Evolutionary conservation across 1,140 invertebrate species (phyloP).

Genomic region (Drosophila mauritiana): DNA sequence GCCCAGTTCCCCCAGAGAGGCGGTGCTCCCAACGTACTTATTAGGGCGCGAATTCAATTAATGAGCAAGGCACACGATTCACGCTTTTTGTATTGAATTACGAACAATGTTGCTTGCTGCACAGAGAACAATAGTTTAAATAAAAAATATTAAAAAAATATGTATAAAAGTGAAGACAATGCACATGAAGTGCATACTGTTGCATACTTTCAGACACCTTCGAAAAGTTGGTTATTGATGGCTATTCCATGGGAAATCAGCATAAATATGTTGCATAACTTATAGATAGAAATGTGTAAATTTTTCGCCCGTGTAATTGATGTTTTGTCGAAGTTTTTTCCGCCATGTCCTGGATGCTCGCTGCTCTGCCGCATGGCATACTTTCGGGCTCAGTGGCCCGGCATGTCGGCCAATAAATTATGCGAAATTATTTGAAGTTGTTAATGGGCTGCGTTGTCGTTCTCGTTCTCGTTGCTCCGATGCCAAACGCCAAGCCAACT

Average conservation of each 20-base stretch:
- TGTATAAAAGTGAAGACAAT: too few relatives aligned
- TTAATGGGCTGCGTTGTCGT: constrained; percentile 55
- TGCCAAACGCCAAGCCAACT: not conserved
- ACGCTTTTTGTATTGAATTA: constrained; percentile 24
- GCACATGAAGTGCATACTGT: too few relatives aligned
- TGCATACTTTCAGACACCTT: not conserved
- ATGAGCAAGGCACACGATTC: constrained; percentile 46
- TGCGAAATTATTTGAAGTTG: constrained; percentile 72
- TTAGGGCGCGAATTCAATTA: constrained; percentile 75
- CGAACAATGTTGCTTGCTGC: constrained; percentile 2
- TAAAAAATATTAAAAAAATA: not conserved
- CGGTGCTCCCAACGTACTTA: constrained; percentile 46
- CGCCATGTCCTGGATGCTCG: constrained; percentile 20
- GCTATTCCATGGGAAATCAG: too few relatives aligned
- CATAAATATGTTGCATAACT: too few relatives aligned
- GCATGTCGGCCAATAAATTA: constrained; percentile 72
- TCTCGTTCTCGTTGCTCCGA: constrained; percentile 13
- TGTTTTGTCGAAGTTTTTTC: constrained; percentile 26
- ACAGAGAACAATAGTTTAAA: not conserved
- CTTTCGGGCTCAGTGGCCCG: constrained; percentile 47
- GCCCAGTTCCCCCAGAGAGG: constrained; percentile 1
- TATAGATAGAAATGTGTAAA: not conserved
- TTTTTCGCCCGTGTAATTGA: constrained; percentile 26
- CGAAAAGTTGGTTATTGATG: too few relatives aligned
- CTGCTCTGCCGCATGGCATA: constrained; percentile 44